Conservation (phyloP, 2,113 vertebrate genomes). For the Catharus bicknelli region DNA sequence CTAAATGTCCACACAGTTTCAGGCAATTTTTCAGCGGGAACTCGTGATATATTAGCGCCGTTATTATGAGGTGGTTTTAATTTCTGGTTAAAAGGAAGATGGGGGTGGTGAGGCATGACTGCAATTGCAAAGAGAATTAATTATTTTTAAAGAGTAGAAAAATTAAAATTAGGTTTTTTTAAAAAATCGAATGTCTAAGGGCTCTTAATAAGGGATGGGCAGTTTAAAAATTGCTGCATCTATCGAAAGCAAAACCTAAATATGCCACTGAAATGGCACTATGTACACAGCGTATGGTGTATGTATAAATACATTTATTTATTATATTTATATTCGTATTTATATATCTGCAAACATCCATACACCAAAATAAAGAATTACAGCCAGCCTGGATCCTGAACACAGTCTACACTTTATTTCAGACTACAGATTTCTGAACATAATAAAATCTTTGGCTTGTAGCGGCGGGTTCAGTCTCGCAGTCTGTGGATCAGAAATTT, state of each 20-base stretch:
- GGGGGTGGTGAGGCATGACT: neutral
- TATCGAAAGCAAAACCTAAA: neutral
- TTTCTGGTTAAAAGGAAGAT: neutral
- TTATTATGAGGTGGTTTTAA: neutral
- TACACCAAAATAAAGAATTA: slow-evolving; percentile 36
- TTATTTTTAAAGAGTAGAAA: neutral
- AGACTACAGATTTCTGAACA: slow-evolving; percentile 96
- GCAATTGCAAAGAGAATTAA: neutral
- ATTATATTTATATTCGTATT: neutral
- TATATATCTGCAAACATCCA: neutral
- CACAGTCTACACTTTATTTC: slow-evolving; percentile 91
- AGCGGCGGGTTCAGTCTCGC: slow-evolving; percentile 85
- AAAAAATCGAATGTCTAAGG: neutral
- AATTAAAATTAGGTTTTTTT: neutral
- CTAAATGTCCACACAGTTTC: neutral
- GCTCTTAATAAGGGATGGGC: neutral
- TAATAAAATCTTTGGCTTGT: slow-evolving; percentile 99
- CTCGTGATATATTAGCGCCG: neutral
- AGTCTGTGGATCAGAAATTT: slow-evolving; percentile 73
- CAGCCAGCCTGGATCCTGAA: slow-evolving; percentile 67
- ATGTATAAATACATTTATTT: neutral
- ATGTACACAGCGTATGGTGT: neutral
- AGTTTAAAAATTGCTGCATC: neutral
- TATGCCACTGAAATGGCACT: neutral
- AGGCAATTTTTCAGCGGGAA: slow-evolving; percentile 15